Base-by-base conservation (phyloP, 2,888 invertebrate species). In the Heteromurus nitidus region DNA sequence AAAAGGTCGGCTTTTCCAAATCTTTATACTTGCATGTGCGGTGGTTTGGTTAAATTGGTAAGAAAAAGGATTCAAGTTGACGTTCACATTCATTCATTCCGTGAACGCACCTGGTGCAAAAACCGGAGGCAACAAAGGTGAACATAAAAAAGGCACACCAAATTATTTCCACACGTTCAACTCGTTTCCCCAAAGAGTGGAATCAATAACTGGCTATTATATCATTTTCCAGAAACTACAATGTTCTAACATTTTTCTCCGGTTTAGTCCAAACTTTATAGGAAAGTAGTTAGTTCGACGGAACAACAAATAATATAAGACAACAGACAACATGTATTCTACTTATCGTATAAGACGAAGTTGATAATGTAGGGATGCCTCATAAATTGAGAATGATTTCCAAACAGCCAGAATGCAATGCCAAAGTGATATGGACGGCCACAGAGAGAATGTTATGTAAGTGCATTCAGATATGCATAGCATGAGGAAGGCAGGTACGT, bases 71-170 rank as follows among this genome's bases (percentile, higher is more conserved):
- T 47, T n/a, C n/a, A n/a, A n/a, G n/a, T 74, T 76, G 67, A 76
- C 68, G 68, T 58, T 68, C 76, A 68, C n/a, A 11, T 58, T 47
- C 36, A 42, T 42, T 58, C 47, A 44, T 75, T 67, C 44, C 67
- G 31, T 60, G 60, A 68, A 22, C 76, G 31, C 76, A 76, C 76
- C 76, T 76, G 76, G 68, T 68, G 76, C 76, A 30, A 64, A 5
- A 11, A 58, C 1, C 7, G 28, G n/a, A 31, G 22, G 16, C n/a
- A 11, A 5, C 24, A 75, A 75, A 75, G 42, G 26, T 9, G 64
- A 65, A 74, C 47, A 13, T 36, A 36, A 36, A 9, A 36, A 36
- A 9, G 13, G 36, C 36, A 36, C 36, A 36, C 36, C 5, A 36
- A 13, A 36, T 36, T 36, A 13, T 9, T 47, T 7, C 9, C 5